Evolutionary conservation across 2,888 invertebrate species (phyloP).

Genomic region (Xylophagus ater): DNA sequence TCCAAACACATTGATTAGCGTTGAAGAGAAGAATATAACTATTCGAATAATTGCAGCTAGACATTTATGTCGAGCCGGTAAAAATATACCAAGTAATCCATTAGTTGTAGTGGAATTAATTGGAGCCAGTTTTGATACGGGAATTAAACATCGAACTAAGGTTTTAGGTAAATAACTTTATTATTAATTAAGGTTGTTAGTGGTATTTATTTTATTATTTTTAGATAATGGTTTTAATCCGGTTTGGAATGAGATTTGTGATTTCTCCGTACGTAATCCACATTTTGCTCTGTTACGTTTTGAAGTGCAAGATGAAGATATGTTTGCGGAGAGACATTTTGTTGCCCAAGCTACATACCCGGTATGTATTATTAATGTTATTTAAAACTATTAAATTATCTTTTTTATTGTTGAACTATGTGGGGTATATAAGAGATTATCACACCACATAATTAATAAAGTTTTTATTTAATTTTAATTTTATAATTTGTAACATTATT

Average conservation of each 20-base stretch:
- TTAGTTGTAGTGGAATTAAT: constrained; percentile 84
- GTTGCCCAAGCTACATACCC: constrained; percentile 94
- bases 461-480: too few species aligned
- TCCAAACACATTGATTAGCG: constrained; percentile 45
- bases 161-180: constrained; percentile 56
- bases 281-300: constrained; percentile 76
- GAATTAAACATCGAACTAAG: constrained; percentile 74
- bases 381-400: too few species aligned
- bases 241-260: constrained; percentile 78
- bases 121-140: constrained; percentile 77
- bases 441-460: too few species aligned
- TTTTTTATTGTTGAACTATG: too few species aligned
- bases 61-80: constrained; percentile 72
- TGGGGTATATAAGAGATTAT: too few species aligned
- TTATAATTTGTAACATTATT: too few species aligned
- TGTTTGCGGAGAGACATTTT: constrained; percentile 94
- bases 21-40: constrained; percentile 52
- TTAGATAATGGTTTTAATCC: constrained; percentile 92
- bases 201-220: constrained; percentile 35
- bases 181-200: not conserved
- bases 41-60: constrained; percentile 80
- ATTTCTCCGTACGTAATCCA: constrained; percentile 71
- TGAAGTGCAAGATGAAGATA: constrained; percentile 88
- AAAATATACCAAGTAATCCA: constrained; percentile 72
- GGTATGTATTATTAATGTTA: constrained; percentile 44